Evolutionary conservation across 2,113 vertebrate genomes (phyloP).

Genomic region (Antechinus stuartii): DNA sequence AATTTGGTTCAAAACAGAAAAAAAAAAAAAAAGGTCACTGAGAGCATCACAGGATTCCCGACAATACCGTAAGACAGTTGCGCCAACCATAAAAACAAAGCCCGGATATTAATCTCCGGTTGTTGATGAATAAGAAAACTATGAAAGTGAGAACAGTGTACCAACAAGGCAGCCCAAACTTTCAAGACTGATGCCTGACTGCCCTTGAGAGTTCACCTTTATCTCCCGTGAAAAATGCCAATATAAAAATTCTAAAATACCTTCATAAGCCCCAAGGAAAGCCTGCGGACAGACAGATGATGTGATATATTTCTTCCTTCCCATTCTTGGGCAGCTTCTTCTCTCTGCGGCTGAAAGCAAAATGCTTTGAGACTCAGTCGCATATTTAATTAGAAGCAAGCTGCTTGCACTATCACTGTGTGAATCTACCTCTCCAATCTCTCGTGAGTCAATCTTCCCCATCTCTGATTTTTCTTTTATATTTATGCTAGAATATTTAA

Average conservation of each 20-base stretch:
- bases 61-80: slow-evolving; percentile 66
- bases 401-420: slow-evolving; percentile 99
- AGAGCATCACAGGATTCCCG: slow-evolving; percentile 68
- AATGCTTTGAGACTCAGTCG: slow-evolving; percentile 98
- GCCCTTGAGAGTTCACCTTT: slow-evolving; percentile 90
- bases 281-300: slow-evolving; percentile 97
- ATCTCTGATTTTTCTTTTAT: slow-evolving; percentile 99
- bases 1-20: slow-evolving; percentile 58
- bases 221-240: slow-evolving; percentile 87
- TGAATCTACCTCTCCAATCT: slow-evolving; percentile 99
- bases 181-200: slow-evolving; percentile 85
- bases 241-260: slow-evolving; percentile 97
- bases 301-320: slow-evolving; percentile 97
- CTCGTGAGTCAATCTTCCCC: slow-evolving; percentile 99
- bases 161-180: slow-evolving; percentile 87
- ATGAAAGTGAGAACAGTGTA: slow-evolving; percentile 82
- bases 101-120: slow-evolving; percentile 73
- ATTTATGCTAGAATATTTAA: slow-evolving; percentile 99
- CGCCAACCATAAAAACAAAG: slow-evolving; percentile 75
- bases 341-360: slow-evolving; percentile 98
- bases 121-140: slow-evolving; percentile 80
- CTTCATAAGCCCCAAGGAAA: slow-evolving; percentile 99
- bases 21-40: slow-evolving; percentile 71
- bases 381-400: slow-evolving; percentile 99
- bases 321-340: slow-evolving; percentile 97